Evolutionary conservation across 2,888 invertebrate genomes (phyloP), one percentile per base, ranked within the genome.

Genomic region (Candidula unifasciata): DNA sequence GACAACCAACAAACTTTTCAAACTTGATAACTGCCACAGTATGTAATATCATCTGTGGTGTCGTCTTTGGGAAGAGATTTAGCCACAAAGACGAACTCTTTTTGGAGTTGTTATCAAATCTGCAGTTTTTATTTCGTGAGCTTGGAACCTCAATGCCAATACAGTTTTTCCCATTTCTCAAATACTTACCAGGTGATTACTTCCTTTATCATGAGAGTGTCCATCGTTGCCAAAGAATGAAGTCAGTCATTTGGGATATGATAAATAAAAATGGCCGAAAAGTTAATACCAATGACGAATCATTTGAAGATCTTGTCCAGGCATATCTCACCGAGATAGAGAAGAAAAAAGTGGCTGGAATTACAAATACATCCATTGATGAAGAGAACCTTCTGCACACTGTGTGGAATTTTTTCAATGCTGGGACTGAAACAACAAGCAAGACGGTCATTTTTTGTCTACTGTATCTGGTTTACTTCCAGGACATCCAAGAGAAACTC

Each of bases 371-470:
- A 24, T 21, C 35, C 6, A 71, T 76, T 3, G 64, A 76, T 24
- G 52, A 77, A 37, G 86, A 78, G 57, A 83, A 86, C 30, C 66
- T 84, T 2, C 35, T 35, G 35, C 27, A 54, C 24, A 71, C 74
- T 10, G 64, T 86, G 8, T 76, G 57, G 18, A 84, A 87, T n/a
- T 80, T 88, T 8, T 86, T 87, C 37, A 69, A 86, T 68, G 89
- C 89, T 37, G 89, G 89, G 6, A 83, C 87, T 91, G 96, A 96
- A 90, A 96, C 96, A 2, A 96, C 96, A 0, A 96, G 96, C n/a
- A 96, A 97, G 33, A 97, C 96, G 1, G 96, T 97, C 87, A 96
- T 96, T 91, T 97, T 97, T 95, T 96, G 96, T 86, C 94, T 97
- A 8, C 96, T 96, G 87, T 94, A 97, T 90, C 95, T 97, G 92